These are phyloP conservation scores for Acromyrmex charruanus DNA, from an alignment of 1,140 invertebrate genomes.

Conservation along the genomic window DNA sequence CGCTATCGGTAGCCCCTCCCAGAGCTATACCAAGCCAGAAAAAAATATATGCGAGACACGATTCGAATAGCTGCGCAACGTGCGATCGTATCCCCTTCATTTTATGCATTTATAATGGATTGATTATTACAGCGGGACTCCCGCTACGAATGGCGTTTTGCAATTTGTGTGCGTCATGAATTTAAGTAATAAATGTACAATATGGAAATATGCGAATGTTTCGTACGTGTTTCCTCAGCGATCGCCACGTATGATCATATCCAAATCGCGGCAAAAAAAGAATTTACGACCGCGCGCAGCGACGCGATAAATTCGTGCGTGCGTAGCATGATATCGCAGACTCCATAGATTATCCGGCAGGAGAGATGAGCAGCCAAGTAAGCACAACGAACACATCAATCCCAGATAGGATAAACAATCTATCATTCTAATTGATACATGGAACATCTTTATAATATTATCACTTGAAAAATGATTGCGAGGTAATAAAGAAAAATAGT, in stretches of 20 bases:
- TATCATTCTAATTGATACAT: background rate
- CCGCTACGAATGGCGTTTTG: constrained; percentile 23
- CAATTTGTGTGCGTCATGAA: constrained; percentile 26
- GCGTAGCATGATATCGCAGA: constrained; percentile 24
- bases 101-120: constrained; percentile 60
- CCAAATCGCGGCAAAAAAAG: constrained; percentile 18
- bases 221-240: constrained; percentile 14
- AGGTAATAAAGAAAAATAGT: background rate
- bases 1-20: background rate
- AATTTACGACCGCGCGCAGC: background rate
- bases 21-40: background rate
- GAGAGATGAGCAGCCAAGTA: background rate
- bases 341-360: constrained; percentile 9
- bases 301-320: constrained; percentile 47
- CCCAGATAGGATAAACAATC: constrained; percentile 1
- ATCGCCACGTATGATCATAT: constrained; percentile 16
- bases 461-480: background rate
- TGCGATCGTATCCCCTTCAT: constrained; percentile 34
- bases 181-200: constrained; percentile 54
- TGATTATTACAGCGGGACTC: constrained; percentile 42
- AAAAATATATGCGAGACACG: constrained; percentile 60
- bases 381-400: constrained; percentile 7
- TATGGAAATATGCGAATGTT: constrained; percentile 48
- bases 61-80: background rate
- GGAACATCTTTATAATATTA: background rate